phyloP scores from a whole-genome alignment of 1,140 invertebrate species.

The Chionoecetes opilio region DNA sequence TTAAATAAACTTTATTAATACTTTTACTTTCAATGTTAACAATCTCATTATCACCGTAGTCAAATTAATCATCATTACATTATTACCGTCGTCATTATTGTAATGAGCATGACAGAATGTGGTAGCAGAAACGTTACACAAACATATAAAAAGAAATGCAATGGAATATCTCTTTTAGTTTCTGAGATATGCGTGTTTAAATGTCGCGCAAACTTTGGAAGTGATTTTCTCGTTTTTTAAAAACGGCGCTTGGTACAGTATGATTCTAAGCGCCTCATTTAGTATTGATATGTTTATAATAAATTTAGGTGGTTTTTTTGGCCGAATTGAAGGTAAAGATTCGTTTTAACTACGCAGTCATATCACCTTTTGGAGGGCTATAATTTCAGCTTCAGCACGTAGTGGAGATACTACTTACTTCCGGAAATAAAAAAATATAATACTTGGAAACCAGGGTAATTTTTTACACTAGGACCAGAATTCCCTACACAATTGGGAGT shows the following conservation, averaged over 20 bases:
- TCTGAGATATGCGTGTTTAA: background rate
- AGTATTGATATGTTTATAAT: too few relatives aligned
- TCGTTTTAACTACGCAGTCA: too few relatives aligned
- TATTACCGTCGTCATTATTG: slow-evolving; percentile 8
- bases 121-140: background rate
- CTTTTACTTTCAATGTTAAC: background rate
- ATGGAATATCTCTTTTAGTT: background rate
- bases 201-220: slow-evolving; percentile 39
- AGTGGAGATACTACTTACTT: too few relatives aligned
- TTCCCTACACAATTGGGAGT: too few relatives aligned
- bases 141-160: background rate
- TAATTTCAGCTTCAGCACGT: too few relatives aligned
- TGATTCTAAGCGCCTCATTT: slow-evolving; percentile 44
- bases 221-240: slow-evolving; percentile 13
- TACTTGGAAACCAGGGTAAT: too few relatives aligned
- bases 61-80: slow-evolving; percentile 21
- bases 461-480: too few relatives aligned
- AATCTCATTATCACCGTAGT: background rate
- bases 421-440: too few relatives aligned
- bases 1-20: too few relatives aligned
- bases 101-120: slow-evolving; percentile 24
- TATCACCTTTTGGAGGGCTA: too few relatives aligned
- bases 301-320: too few relatives aligned
- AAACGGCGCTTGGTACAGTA: background rate
- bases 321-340: too few relatives aligned